A percentile compares a stretch with the other conserved stretches of the same genome.
phyloP scores from a whole-genome alignment of 2,888 invertebrate species.

The Orthosia incerta region DNA sequence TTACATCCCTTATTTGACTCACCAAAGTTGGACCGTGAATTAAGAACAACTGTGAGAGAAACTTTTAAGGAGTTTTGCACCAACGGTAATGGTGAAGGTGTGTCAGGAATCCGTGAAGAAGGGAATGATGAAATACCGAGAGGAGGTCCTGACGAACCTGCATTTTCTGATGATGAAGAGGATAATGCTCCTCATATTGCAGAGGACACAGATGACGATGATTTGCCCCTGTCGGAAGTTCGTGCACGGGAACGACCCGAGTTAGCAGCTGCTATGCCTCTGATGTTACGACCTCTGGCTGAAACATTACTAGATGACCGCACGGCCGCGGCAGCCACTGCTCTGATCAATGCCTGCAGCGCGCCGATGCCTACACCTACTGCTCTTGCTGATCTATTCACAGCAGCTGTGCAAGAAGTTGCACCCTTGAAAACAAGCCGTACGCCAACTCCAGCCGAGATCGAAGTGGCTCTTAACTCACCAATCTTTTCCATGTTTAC shows the following conservation, averaged over 20 bases:
- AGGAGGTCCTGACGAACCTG: slow-evolving; percentile 92
- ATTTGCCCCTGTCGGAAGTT: slow-evolving; percentile 95
- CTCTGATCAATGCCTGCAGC: slow-evolving; percentile 82
- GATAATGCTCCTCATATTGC: slow-evolving; percentile 86
- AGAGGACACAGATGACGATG: slow-evolving; percentile 94
- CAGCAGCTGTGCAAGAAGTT: slow-evolving; percentile 88
- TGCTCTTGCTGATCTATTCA: slow-evolving; percentile 86
- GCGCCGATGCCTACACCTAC: slow-evolving; percentile 83
- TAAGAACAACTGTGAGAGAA: slow-evolving; percentile 96
- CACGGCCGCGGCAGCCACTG: slow-evolving; percentile 80
- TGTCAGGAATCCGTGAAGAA: slow-evolving; percentile 88
- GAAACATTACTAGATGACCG: slow-evolving; percentile 88
- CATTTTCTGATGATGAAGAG: slow-evolving; percentile 97
- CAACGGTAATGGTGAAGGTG: slow-evolving; percentile 88
- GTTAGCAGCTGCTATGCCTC: slow-evolving; percentile 86
- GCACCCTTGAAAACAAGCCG: slow-evolving; percentile 87
- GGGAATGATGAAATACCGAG: slow-evolving; percentile 83
- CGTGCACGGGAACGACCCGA: slow-evolving; percentile 92
- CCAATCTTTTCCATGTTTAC: slow-evolving; percentile 97
- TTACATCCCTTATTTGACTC: slow-evolving; percentile 97
- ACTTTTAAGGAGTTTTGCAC: slow-evolving; percentile 97
- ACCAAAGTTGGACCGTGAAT: slow-evolving; percentile 95
- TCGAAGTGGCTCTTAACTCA: slow-evolving; percentile 93
- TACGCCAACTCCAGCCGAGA: slow-evolving; percentile 88
- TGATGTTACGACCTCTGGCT: slow-evolving; percentile 84